Evolutionary conservation across 53 echinoderm and acorn worm genomes (phyloP).

Genomic region (Patiria pectinifera): DNA sequence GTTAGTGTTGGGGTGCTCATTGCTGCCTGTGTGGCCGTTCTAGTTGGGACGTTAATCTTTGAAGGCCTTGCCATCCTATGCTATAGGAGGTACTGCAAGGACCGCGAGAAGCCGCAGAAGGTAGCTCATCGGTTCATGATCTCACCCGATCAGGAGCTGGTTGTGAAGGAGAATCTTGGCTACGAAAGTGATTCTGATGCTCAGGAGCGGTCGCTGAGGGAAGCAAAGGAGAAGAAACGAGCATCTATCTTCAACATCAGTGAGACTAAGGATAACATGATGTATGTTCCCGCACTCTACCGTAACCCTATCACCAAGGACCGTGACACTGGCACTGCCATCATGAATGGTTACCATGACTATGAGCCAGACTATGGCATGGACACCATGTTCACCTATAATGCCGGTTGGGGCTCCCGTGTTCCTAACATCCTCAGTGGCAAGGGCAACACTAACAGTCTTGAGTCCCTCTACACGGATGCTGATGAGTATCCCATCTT

Average conservation of each 20-base stretch:
- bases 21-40: slow-evolving; percentile 78
- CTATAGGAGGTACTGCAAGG: slow-evolving; percentile 80
- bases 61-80: slow-evolving; percentile 78
- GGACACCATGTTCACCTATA: slow-evolving; percentile 69
- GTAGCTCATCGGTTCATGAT: slow-evolving; percentile 68
- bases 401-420: slow-evolving; percentile 58
- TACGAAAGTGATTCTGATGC: slow-evolving; percentile 58
- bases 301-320: slow-evolving; percentile 75
- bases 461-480: slow-evolving; percentile 46
- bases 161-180: slow-evolving; percentile 61
- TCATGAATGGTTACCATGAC: slow-evolving; percentile 70
- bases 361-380: slow-evolving; percentile 66
- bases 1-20: slow-evolving; percentile 77
- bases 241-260: slow-evolving; percentile 69
- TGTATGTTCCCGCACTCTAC: slow-evolving; percentile 73
- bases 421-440: slow-evolving; percentile 60
- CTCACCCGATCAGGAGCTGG: slow-evolving; percentile 58
- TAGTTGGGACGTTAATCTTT: slow-evolving; percentile 75
- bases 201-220: slow-evolving; percentile 23
- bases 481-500: slow-evolving; percentile 62
- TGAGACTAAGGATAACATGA: slow-evolving; percentile 69
- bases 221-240: slow-evolving; percentile 54
- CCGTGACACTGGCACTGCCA: slow-evolving; percentile 58
- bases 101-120: slow-evolving; percentile 60
- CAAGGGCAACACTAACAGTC: slow-evolving; percentile 45